phyloP scores from a whole-genome alignment of 1,140 invertebrate genomes.

The Oreohelix idahoensis region DNA sequence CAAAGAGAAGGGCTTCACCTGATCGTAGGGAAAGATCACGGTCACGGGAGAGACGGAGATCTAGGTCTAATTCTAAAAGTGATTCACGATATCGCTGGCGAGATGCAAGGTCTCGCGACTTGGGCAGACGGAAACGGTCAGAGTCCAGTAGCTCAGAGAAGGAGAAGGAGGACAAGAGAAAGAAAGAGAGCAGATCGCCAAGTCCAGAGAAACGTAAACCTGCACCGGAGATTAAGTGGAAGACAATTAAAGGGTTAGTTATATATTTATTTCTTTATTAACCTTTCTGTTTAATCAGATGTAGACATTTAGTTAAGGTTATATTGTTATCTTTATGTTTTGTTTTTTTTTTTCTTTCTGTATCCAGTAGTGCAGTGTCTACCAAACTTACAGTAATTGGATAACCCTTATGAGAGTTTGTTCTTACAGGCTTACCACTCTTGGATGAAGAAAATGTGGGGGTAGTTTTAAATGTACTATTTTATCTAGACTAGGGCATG shows the following conservation, averaged over 20 bases:
- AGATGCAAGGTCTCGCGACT: not conserved
- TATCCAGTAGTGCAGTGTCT: too few species aligned
- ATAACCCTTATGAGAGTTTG: too few species aligned
- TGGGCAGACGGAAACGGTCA: not conserved
- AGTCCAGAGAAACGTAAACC: not conserved
- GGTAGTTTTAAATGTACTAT: too few species aligned
- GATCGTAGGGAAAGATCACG: conserved; percentile 2
- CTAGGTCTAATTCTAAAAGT: conserved; percentile 18
- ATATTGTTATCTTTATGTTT: too few species aligned
- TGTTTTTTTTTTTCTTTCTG: too few species aligned
- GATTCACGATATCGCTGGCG: not conserved
- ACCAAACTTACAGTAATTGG: too few species aligned
- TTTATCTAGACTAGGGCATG: too few species aligned
- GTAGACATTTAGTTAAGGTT: too few species aligned
- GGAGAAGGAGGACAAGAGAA: not conserved
- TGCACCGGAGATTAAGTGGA: not conserved
- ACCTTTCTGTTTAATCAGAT: too few species aligned
- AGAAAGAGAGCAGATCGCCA: not conserved
- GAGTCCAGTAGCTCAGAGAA: conserved; percentile 13
- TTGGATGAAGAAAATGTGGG: too few species aligned
- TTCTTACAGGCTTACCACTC: too few species aligned
- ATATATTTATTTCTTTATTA: not conserved
- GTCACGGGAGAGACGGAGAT: conserved; percentile 12
- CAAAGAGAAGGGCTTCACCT: not conserved
- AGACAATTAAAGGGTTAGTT: conserved; percentile 1